Evolutionary conservation across 2,113 vertebrate species (phyloP).

Genomic region (Cololabis saira): DNA sequence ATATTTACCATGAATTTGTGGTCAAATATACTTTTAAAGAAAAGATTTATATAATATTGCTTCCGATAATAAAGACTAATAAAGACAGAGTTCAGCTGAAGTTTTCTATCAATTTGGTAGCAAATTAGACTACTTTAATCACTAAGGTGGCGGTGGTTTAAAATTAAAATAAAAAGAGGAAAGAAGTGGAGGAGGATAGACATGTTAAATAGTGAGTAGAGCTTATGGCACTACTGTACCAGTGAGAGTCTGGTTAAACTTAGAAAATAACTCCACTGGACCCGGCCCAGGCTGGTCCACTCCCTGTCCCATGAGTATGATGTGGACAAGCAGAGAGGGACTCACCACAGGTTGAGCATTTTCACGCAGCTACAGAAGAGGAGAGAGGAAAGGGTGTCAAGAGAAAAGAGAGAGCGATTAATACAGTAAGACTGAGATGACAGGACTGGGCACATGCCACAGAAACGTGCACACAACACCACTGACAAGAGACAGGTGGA

Average conservation of each 20-base stretch:
- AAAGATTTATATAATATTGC: no score
- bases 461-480: conserved; percentile 42
- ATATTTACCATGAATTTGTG: no score
- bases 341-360: conserved; percentile 99
- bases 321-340: conserved; percentile 96
- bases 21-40: no score
- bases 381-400: conserved; percentile 85
- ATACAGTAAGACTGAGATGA: conserved; percentile 89
- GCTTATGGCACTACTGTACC: conserved; percentile 7
- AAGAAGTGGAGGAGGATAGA: conserved; percentile 4
- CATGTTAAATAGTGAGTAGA: neutral
- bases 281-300: conserved; percentile 85
- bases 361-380: conserved; percentile 99
- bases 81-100: no score
- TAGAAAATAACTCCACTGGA: conserved; percentile 35
- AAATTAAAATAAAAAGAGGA: no score
- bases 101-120: no score
- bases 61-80: no score
- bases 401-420: conserved; percentile 92
- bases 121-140: no score
- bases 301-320: conserved; percentile 86
- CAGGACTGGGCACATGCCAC: conserved; percentile 79
- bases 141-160: no score
- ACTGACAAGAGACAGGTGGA: conserved; percentile 47
- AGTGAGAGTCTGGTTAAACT: conserved; percentile 31